phyloP scores from a whole-genome alignment of 2,113 vertebrate genomes.

The Okapia johnstoni region DNA sequence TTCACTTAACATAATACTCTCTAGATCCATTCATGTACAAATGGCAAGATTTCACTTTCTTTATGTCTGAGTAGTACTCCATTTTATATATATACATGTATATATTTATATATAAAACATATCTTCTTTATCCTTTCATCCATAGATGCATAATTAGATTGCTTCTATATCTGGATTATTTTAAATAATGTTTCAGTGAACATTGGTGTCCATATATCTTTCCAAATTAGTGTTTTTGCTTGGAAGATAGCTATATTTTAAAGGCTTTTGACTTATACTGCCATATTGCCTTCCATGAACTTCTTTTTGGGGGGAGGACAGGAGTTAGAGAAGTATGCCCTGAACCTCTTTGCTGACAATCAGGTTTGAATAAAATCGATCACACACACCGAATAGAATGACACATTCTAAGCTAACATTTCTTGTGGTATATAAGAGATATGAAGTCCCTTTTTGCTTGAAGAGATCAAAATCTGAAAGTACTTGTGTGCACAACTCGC shows the following conservation, averaged over 20 bases:
- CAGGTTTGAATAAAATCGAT: not conserved
- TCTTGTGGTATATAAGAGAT: not conserved
- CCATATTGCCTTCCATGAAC: not conserved
- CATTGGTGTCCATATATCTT: not conserved
- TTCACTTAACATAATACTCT: not conserved
- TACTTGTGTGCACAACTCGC: not conserved
- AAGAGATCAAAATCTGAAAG: conserved; percentile 45
- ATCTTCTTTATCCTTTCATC: not conserved
- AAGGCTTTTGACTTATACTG: not conserved
- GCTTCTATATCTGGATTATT: not conserved
- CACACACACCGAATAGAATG: not conserved
- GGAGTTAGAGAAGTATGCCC: not conserved
- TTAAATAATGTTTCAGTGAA: not conserved
- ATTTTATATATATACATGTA: accelerated
- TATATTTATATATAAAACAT: not conserved
- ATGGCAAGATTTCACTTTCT: not conserved
- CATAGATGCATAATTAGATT: not conserved
- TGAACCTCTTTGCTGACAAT: not conserved
- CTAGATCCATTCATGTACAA: not conserved
- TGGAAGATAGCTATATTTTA: not conserved
- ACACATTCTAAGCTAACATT: not conserved
- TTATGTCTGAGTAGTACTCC: not conserved
- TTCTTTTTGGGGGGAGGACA: not conserved
- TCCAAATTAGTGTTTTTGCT: not conserved
- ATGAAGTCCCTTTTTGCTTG: not conserved